A percentile compares a stretch with the other conserved stretches of the same genome.
Evolutionary conservation across 2,113 vertebrate genomes (phyloP).

Genomic region (Entelurus aequoreus): DNA sequence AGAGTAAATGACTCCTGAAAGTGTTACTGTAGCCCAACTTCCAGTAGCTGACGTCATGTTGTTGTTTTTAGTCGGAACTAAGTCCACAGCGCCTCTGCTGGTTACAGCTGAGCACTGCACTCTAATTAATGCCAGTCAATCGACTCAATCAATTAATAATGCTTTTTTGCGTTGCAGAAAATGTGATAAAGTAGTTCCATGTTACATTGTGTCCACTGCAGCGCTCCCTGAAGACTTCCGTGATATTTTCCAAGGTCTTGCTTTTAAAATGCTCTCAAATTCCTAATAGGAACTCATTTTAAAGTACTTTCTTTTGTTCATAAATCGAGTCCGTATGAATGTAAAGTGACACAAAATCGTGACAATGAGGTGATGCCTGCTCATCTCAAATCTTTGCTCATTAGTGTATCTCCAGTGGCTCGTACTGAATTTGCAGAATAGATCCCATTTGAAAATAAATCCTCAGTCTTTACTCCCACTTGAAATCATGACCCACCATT

Average conservation of each 20-base stretch:
- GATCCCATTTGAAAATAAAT: slow-evolving; percentile 14
- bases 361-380: slow-evolving; percentile 15
- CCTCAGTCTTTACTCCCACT: slow-evolving; percentile 78
- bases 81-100: too few relatives aligned
- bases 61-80: too few relatives aligned
- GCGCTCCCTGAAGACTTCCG: slow-evolving; percentile 53
- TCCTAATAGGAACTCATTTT: slow-evolving; percentile 48
- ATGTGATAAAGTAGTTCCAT: slow-evolving; percentile 23
- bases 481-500: slow-evolving; percentile 89
- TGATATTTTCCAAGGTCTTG: slow-evolving; percentile 58
- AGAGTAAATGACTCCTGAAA: too few relatives aligned
- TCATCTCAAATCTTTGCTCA: slow-evolving; percentile 16
- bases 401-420: slow-evolving; percentile 24
- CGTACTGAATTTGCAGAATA: slow-evolving; percentile 14
- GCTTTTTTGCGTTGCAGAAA: not conserved
- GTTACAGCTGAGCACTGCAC: too few relatives aligned
- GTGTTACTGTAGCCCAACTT: too few relatives aligned
- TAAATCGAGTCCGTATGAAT: slow-evolving; percentile 33
- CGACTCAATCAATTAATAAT: too few relatives aligned
- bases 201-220: slow-evolving; percentile 47
- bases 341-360: slow-evolving; percentile 21
- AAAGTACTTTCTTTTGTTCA: slow-evolving; percentile 8
- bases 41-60: too few relatives aligned
- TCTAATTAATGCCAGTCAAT: too few relatives aligned
- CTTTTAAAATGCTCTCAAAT: too few relatives aligned